Conservation (phyloP, 2,797 vertebrate genomes). For the Ceyx erithaca region DNA sequence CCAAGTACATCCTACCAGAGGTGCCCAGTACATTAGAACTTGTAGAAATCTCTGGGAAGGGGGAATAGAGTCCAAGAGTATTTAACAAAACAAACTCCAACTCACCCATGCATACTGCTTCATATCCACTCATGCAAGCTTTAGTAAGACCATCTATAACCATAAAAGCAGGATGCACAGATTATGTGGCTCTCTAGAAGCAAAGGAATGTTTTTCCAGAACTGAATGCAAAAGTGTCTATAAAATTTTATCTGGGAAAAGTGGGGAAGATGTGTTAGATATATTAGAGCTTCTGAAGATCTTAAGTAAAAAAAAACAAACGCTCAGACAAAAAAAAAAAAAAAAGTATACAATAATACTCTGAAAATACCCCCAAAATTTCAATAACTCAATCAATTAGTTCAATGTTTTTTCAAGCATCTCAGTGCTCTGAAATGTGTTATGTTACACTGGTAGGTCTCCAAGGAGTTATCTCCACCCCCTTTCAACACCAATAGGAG, state of each 20-base stretch:
- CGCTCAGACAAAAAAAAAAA: not conserved
- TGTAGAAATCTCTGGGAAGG: not conserved
- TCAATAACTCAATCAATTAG: not conserved
- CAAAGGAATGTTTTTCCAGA: constrained; percentile 16
- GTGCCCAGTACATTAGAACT: not conserved
- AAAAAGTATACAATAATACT: not conserved
- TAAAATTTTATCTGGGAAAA: not conserved
- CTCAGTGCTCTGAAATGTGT: not conserved
- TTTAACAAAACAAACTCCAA: not conserved
- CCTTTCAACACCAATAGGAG: not conserved
- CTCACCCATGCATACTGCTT: not conserved
- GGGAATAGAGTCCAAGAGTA: not conserved
- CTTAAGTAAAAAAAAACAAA: not conserved
- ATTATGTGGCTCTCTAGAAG: not conserved
- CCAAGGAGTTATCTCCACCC: not conserved
- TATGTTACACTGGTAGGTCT: not conserved
- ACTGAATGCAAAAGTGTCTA: not conserved
- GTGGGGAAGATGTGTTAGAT: not conserved
- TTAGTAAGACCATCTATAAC: constrained; percentile 26
- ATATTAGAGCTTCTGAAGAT: not conserved
- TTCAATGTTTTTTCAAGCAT: not conserved
- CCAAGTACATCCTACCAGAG: not conserved
- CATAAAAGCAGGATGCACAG: not conserved
- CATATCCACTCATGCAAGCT: not conserved
- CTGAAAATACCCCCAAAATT: not conserved